Conservation (phyloP, 2,113 vertebrate genomes). For the Notarius quadriscutis region DNA sequence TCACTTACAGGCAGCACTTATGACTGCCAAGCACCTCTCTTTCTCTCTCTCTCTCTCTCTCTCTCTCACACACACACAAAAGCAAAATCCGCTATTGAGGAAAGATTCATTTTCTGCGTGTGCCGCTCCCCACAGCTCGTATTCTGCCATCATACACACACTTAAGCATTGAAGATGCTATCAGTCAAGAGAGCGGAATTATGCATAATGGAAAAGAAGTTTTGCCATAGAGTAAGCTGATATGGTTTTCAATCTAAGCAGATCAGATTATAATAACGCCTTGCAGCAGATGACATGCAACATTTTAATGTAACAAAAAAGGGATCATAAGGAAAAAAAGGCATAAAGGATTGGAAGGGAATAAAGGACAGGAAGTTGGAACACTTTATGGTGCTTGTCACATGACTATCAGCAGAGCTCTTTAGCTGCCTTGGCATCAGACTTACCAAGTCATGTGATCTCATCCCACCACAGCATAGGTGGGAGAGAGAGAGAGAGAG, state of each 20-base stretch:
- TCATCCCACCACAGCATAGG: slow-evolving; percentile 5
- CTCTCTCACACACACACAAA: slow-evolving; percentile 30
- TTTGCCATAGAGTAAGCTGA: slow-evolving; percentile 15
- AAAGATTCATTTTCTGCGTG: slow-evolving; percentile 17
- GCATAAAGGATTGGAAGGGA: not conserved
- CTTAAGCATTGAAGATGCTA: slow-evolving; percentile 33
- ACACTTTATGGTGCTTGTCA: slow-evolving; percentile 16
- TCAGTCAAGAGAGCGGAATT: slow-evolving; percentile 45
- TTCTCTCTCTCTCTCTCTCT: not conserved
- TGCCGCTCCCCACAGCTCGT: slow-evolving; percentile 1
- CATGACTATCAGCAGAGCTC: slow-evolving; percentile 26
- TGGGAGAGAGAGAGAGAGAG: slow-evolving; percentile 49
- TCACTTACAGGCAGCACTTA: slow-evolving; percentile 34
- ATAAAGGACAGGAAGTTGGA: not conserved
- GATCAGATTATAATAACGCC: not conserved
- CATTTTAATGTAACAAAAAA: slow-evolving; percentile 7
- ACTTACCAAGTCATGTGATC: not conserved
- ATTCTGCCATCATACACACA: slow-evolving; percentile 25
- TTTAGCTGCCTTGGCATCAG: slow-evolving; percentile 14
- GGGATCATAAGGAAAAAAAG: not conserved
- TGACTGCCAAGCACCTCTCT: slow-evolving; percentile 22
- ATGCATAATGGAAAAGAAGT: slow-evolving; percentile 24
- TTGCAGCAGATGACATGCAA: slow-evolving; percentile 14
- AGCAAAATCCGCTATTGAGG: slow-evolving; percentile 24
- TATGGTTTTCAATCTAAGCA: slow-evolving; percentile 11